phyloP scores from a whole-genome alignment of 2,113 vertebrate species.

The Malurus melanocephalus region DNA sequence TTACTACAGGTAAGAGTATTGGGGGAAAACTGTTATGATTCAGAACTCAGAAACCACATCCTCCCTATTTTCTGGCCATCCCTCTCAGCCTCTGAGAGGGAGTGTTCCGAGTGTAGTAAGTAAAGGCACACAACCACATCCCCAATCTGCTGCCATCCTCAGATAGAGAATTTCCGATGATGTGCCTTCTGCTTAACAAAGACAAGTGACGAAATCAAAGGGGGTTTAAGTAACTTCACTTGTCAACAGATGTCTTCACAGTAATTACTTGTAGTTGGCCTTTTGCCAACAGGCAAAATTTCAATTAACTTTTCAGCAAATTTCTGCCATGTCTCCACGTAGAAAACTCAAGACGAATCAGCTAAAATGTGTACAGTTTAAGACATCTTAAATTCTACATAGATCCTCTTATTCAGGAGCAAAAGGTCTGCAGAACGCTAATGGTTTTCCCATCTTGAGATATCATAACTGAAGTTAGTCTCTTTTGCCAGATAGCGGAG shows the following conservation, averaged over 20 bases:
- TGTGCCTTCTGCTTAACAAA: constrained; percentile 25
- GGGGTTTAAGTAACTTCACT: background rate
- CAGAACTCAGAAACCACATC: constrained; percentile 56
- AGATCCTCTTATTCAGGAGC: background rate
- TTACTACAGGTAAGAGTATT: constrained; percentile 25
- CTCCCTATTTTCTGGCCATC: constrained; percentile 37
- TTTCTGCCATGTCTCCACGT: background rate
- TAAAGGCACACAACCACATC: constrained; percentile 38
- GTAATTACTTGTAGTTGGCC: background rate
- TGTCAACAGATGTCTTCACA: background rate
- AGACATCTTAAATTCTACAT: background rate
- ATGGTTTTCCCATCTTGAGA: background rate
- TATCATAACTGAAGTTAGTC: background rate
- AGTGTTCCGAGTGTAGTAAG: background rate
- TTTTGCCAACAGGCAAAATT: background rate
- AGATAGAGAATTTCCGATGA: constrained; percentile 34
- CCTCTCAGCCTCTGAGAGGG: constrained; percentile 25
- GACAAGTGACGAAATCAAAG: constrained; percentile 25
- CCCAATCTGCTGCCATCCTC: background rate
- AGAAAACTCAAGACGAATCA: background rate
- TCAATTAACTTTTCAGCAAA: background rate
- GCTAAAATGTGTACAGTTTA: background rate
- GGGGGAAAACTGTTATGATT: constrained; percentile 32
- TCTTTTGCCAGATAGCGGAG: background rate
- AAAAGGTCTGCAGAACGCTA: background rate